Evolutionary conservation across 2,113 vertebrate species (phyloP), one percentile per base, ranked within the genome.

Genomic region (Tamias sibiricus): DNA sequence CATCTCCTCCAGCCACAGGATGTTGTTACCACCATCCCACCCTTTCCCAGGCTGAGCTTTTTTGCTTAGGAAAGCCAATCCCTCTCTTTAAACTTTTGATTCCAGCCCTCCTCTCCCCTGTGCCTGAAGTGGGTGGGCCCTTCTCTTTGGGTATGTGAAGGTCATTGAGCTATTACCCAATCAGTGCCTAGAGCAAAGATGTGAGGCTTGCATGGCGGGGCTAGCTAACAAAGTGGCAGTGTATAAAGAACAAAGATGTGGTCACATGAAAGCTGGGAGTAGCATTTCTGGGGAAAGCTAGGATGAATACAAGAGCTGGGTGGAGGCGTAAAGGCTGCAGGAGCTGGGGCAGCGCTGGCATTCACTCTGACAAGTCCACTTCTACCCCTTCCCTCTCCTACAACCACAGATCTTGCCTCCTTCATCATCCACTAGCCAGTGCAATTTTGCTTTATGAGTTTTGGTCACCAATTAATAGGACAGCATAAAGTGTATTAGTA

Each of bases 141-240:
- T 93, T 97, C 90, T 91, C 95, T 97, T 94, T 96, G 97, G 97
- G 94, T 96, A 96, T 90, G 96, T 91, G 95, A 98, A 90, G 98
- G 93, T 88, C 97, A 98, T 86, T 95, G 88, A 98, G 96, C 52
- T 14, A 85, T 96, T 95, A 97, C 96, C 98, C 98, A 97, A 97
- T 97, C 98, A 98, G 97, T 81, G 90, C 77, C 40, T 96, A 97
- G 84, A 98, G 96, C 89, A 96, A 96, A 98, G 98, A 97, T 82
- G 90, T 16, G 92, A 97, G 97, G 98, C 97, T 97, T 97, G 95
- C 81, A 66, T 91, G 96, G 96, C 71, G 96, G 98, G 97, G 95
- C 96, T 97, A 83, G 95, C 94, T 96, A 98, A 99, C 98, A 99
- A 99, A 98, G 98, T 97, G 28, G 97, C 97, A 98, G 98, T 99